Percentiles rank a stretch among this genome's conserved stretches.
These are phyloP conservation scores for Choristoneura fumiferana DNA, from an alignment of 1,140 invertebrate species.

Conservation along the genomic window DNA sequence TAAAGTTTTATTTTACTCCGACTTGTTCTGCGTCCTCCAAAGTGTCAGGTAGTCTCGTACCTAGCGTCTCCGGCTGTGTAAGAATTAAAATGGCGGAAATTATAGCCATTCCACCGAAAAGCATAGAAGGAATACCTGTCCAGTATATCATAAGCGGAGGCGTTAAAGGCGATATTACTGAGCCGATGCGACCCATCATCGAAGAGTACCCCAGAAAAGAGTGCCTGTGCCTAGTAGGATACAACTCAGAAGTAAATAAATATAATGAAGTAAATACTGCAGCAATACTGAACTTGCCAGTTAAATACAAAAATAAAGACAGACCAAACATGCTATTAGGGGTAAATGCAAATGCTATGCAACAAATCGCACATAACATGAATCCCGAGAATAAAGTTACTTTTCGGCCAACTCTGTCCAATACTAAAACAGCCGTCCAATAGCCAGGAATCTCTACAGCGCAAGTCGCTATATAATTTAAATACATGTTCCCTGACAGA, in stretches of 20 bases:
- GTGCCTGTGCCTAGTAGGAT: conserved; percentile 84
- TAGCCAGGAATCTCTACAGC: conserved; percentile 87
- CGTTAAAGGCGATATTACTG: conserved; percentile 85
- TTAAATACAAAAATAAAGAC: conserved; percentile 56
- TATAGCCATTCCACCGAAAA: conserved; percentile 83
- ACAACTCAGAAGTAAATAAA: conserved; percentile 85
- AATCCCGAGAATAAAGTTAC: conserved; percentile 59
- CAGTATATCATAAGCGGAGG: conserved; percentile 72
- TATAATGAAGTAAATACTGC: conserved; percentile 82
- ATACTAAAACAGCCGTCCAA: conserved; percentile 80
- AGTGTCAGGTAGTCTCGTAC: conserved; percentile 84
- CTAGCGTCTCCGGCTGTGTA: conserved; percentile 84
- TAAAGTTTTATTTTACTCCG: conserved; percentile 24
- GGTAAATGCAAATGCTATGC: conserved; percentile 57
- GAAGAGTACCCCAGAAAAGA: conserved; percentile 85
- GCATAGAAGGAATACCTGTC: conserved; percentile 79
- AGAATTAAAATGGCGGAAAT: conserved; percentile 80
- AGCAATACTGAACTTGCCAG: conserved; percentile 62
- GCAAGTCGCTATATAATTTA: conserved; percentile 83
- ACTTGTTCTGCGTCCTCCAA: conserved; percentile 84
- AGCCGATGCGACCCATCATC: conserved; percentile 87
- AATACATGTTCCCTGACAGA: conserved; percentile 83
- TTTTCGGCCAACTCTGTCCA: conserved; percentile 82
- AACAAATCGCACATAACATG: conserved; percentile 54
- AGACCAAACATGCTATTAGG: conserved; percentile 42